Conservation (phyloP, 2,113 vertebrate species). For the Epinephelus lanceolatus region DNA sequence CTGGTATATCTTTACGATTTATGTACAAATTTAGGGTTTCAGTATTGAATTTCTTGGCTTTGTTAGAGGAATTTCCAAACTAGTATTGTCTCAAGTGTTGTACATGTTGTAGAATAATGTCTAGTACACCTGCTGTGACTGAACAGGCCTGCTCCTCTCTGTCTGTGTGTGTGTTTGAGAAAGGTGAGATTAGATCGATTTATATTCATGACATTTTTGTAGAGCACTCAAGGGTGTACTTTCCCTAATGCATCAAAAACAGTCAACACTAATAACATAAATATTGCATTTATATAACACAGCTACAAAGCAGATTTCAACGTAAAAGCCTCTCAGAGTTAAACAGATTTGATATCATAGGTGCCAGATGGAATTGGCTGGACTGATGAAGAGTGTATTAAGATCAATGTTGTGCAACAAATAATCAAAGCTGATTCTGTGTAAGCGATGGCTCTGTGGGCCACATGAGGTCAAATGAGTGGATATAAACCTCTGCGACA, state of each 20-base stretch:
- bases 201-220: neutral
- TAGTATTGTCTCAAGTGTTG: neutral
- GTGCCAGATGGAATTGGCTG: slow-evolving; percentile 16
- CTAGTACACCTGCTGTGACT: neutral
- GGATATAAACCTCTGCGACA: neutral
- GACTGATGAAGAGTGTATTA: slow-evolving; percentile 4
- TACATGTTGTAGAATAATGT: neutral
- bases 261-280: neutral
- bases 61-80: neutral
- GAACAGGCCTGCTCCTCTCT: neutral
- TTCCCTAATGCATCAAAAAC: neutral
- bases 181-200: neutral
- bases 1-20: neutral
- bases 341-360: neutral
- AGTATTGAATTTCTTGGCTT: neutral
- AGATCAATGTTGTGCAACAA: slow-evolving; percentile 38
- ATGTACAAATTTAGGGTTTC: neutral
- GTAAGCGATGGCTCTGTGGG: neutral
- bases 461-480: neutral
- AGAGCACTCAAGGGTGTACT: neutral
- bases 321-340: neutral
- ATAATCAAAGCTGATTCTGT: slow-evolving; percentile 15
- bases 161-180: neutral
- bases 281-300: slow-evolving; percentile 18
- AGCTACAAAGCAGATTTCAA: slow-evolving; percentile 8